Evolutionary conservation across 2,113 vertebrate genomes (phyloP), one percentile per base, ranked within the genome.

Genomic region (Cyanistes caeruleus): DNA sequence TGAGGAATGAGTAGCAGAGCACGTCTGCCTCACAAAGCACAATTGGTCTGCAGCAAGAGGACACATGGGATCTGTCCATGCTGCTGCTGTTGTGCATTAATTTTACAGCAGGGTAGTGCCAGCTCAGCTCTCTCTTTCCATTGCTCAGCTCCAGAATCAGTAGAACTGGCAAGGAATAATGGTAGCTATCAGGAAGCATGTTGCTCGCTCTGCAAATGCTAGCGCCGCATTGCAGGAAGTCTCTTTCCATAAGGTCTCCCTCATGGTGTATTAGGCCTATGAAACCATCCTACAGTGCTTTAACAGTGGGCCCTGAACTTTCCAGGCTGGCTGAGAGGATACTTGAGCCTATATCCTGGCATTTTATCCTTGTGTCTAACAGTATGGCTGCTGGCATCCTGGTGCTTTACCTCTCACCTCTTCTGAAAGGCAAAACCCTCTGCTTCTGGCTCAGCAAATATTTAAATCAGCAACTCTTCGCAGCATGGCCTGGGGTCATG

Each of bases 181-280:
- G 25, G 17, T 0, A 4, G 41, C 67, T 89, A 27, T 23, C 6
- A 33, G 35, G 51, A 92, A 75, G 35, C 41, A 65, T 44, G 20
- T 21, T 0, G 0, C 31, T 41, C 0, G 0, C 39, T 37, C 70
- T 53, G 37, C 6, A 59, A 43, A 3, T 2, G 4, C 43, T 15
- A 64, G 62, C 22, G 15, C 10, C 22, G n/a, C 0, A 1, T 3
- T 73, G 62, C 53, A 83, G 52, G 43, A 92, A 44, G 13, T n/a
- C 23, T 41, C 25, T 21, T 77, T 63, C 55, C n/a, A 24, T 39
- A 49, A 68, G n/a, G 27, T n/a, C 20, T 86, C 30, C 76, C 13
- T 68, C 63, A 10, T 8, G 33, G 55, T 5, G 0, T 53, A 18
- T 43, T 11, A 69, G 15, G 18, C 44, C 49, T 56, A 48, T 1